Evolutionary conservation across 2,888 invertebrate genomes (phyloP).

Genomic region (Seladonia tumulorum): DNA sequence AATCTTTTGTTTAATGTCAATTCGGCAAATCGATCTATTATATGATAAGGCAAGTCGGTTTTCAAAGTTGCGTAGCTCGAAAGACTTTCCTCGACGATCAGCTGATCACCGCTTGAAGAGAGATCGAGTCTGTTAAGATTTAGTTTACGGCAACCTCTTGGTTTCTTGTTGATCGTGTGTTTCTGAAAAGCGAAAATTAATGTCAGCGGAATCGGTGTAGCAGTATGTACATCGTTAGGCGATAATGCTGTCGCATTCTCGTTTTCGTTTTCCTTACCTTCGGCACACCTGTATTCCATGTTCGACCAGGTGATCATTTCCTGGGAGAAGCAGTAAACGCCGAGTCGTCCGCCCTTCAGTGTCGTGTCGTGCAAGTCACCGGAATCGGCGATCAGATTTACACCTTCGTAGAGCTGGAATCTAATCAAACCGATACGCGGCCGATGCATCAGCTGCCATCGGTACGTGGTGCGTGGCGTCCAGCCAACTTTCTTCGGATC

Average conservation of each 20-base stretch:
- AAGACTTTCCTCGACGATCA: constrained; percentile 6
- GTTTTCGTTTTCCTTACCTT: constrained; percentile 80
- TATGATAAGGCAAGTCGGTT: neutral
- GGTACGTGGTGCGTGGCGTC: constrained; percentile 96
- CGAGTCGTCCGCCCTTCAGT: constrained; percentile 94
- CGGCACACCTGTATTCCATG: constrained; percentile 93
- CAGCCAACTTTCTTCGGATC: constrained; percentile 92
- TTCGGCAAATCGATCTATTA: neutral
- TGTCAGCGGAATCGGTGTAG: neutral
- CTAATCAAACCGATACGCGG: constrained; percentile 96
- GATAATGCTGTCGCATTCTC: neutral
- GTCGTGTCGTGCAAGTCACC: constrained; percentile 96
- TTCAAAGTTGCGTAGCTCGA: neutral
- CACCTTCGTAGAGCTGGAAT: constrained; percentile 94
- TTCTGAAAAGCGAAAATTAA: neutral
- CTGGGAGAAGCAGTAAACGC: constrained; percentile 98
- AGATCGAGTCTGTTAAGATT: neutral
- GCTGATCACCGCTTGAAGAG: neutral
- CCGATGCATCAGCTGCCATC: constrained; percentile 96
- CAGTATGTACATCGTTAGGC: neutral
- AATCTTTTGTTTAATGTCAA: neutral
- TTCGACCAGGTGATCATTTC: constrained; percentile 99
- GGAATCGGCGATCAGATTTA: constrained; percentile 94
- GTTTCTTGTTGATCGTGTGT: neutral
- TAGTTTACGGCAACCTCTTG: neutral